phyloP scores from a whole-genome alignment of 2,888 invertebrate species.

The Pseudococcus viburni region DNA sequence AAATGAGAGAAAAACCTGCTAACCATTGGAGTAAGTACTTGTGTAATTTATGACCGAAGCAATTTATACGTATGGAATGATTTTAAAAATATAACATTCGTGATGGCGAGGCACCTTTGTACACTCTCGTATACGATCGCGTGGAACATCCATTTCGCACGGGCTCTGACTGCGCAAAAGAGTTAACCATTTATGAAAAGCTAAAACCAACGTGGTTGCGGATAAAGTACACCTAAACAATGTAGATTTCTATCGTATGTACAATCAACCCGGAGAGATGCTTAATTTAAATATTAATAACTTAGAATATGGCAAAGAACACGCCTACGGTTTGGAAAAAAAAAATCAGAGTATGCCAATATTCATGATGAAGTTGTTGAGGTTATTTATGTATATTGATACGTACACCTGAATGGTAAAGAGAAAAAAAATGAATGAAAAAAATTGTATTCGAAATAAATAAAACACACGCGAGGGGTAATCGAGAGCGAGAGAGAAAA shows the following conservation, averaged over 20 bases:
- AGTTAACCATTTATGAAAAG: constrained; percentile 36
- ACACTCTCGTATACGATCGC: neutral
- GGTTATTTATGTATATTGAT: constrained; percentile 58
- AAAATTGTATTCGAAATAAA: constrained; percentile 22
- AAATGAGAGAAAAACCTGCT: neutral
- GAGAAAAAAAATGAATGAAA: constrained; percentile 16
- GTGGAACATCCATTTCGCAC: constrained; percentile 41
- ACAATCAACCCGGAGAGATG: constrained; percentile 25
- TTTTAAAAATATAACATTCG: constrained; percentile 14
- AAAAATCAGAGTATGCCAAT: constrained; percentile 12
- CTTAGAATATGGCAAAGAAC: constrained; percentile 48
- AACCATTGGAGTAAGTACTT: neutral
- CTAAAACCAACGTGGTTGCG: neutral
- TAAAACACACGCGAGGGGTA: constrained; percentile 11
- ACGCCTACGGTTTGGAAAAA: constrained; percentile 50
- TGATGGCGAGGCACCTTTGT: neutral
- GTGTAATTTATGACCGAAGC: constrained; percentile 20
- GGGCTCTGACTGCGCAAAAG: neutral
- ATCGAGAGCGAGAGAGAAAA: constrained; percentile 25
- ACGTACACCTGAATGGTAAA: neutral
- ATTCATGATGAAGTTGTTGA: constrained; percentile 49
- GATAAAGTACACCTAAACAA: constrained; percentile 34
- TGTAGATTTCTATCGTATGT: constrained; percentile 36
- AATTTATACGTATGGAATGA: constrained; percentile 28
- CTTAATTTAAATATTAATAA: constrained; percentile 45